Conservation (phyloP, 2,113 vertebrate species). For the Osmerus mordax region DNA sequence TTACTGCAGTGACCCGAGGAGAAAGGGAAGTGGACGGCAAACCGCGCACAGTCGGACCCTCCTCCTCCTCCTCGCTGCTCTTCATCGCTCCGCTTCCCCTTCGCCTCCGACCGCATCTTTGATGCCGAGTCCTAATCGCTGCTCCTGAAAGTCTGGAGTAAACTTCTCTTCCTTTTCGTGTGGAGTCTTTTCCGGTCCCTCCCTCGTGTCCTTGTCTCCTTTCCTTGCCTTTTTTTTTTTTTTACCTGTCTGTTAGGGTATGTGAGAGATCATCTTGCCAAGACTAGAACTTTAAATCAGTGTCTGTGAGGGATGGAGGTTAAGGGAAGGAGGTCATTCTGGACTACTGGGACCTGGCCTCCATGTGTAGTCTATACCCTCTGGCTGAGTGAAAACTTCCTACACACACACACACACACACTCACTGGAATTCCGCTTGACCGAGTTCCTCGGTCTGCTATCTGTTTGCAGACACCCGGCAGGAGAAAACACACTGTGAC, state of each 20-base stretch:
- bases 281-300: too few relatives aligned
- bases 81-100: background rate
- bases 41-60: background rate
- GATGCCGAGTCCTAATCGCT: background rate
- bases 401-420: conserved; percentile 23
- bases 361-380: background rate
- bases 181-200: background rate
- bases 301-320: conserved; percentile 3
- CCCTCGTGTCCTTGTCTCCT: background rate
- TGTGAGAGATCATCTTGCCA: too few relatives aligned
- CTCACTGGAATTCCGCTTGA: conserved; percentile 15
- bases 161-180: too few relatives aligned
- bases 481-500: conserved; percentile 6
- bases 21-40: conserved; percentile 7
- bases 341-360: background rate
- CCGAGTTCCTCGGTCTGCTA: background rate
- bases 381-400: conserved; percentile 24
- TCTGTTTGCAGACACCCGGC: conserved; percentile 29
- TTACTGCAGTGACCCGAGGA: conserved; percentile 23
- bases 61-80: background rate
- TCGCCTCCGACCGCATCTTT: background rate
- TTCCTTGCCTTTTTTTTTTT: background rate
- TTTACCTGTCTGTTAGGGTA: too few relatives aligned
- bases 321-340: conserved; percentile 23
- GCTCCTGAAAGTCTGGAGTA: background rate